These are phyloP conservation scores for Coregonus ussuriensis DNA, from an alignment of 2,797 vertebrate genomes.

Conservation along the genomic window DNA sequence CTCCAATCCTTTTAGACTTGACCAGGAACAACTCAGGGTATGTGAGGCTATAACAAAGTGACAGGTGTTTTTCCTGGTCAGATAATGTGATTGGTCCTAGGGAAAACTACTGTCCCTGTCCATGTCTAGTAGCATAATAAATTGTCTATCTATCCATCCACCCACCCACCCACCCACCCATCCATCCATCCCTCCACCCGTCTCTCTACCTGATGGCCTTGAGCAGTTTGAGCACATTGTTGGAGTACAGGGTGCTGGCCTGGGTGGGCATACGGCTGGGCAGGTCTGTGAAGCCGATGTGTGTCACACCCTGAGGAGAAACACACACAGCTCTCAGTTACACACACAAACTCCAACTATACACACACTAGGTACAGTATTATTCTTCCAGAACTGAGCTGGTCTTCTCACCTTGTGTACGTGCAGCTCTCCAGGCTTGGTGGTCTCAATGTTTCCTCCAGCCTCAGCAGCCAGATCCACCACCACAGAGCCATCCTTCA, in stretches of 20 bases:
- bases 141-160: background rate
- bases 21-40: too few species aligned
- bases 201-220: constrained; percentile 62
- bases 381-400: background rate
- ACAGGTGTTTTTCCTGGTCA: too few species aligned
- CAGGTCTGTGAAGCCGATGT: constrained; percentile 80
- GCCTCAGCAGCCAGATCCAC: constrained; percentile 75
- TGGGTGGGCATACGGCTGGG: constrained; percentile 84
- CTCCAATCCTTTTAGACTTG: too few species aligned
- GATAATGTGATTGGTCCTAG: too few species aligned
- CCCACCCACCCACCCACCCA: background rate
- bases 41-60: too few species aligned
- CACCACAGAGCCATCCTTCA: constrained; percentile 73
- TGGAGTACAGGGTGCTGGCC: constrained; percentile 87
- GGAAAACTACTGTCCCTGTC: too few species aligned
- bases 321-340: background rate
- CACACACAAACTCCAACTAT: background rate
- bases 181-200: background rate
- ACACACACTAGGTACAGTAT: background rate
- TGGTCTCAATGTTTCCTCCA: constrained; percentile 77
- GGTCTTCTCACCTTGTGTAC: constrained; percentile 62
- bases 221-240: constrained; percentile 86
- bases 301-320: constrained; percentile 81
- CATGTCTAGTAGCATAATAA: too few species aligned
- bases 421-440: constrained; percentile 59